Percentiles rank a stretch among this genome's conserved stretches.
Conservation (phyloP, 2,888 invertebrate species). For the Plebejus melissa region DNA sequence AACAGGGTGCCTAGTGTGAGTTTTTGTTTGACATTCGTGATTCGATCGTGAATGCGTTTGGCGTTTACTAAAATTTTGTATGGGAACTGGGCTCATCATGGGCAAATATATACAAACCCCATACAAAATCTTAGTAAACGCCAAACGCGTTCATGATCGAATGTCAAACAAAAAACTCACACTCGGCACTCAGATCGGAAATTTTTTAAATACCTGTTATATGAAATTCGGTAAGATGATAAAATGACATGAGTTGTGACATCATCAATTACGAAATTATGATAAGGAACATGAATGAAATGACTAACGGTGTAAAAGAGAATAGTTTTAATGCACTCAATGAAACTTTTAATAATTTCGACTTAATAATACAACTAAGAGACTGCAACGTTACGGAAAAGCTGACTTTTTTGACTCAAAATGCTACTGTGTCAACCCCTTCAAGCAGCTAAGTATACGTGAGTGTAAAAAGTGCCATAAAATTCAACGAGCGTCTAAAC, state of each 20-base stretch:
- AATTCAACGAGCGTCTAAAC: slow-evolving; percentile 59
- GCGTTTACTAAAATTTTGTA: too few species aligned
- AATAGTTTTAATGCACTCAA: not conserved
- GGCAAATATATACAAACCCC: too few species aligned
- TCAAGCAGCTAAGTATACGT: slow-evolving; percentile 43
- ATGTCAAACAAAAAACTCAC: too few species aligned
- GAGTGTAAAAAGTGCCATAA: slow-evolving; percentile 63
- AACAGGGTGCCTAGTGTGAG: not conserved
- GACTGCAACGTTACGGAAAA: not conserved
- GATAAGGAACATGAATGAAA: not conserved
- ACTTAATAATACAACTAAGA: too few species aligned
- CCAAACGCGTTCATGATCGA: too few species aligned
- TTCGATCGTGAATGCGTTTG: too few species aligned
- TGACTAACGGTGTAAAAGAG: not conserved
- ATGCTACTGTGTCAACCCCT: slow-evolving; percentile 7
- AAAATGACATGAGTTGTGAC: not conserved
- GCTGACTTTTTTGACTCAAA: not conserved
- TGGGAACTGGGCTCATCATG: too few species aligned
- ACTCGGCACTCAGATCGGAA: not conserved
- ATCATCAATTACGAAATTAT: not conserved
- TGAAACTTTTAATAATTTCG: too few species aligned
- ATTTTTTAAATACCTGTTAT: not conserved
- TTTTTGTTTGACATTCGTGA: too few species aligned
- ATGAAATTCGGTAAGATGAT: not conserved
- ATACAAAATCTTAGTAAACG: too few species aligned